Percentiles rank a stretch among this genome's conserved stretches.
phyloP scores from a whole-genome alignment of 2,113 vertebrate species.

The Lates calcarifer region DNA sequence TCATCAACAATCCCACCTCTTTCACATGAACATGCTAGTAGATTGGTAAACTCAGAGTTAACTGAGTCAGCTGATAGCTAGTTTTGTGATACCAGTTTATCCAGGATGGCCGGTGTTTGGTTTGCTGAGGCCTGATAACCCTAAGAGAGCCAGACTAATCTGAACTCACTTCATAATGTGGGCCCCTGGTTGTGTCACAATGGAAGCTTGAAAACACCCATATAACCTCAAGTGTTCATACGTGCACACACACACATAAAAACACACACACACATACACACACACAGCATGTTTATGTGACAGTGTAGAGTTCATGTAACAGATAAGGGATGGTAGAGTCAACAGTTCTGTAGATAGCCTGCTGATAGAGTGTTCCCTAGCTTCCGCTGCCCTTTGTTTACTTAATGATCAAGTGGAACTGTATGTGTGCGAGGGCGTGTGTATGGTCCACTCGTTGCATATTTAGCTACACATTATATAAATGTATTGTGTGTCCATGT shows the following conservation, averaged over 20 bases:
- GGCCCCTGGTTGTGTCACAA: constrained; percentile 5
- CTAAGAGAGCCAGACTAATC: background rate
- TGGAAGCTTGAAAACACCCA: constrained; percentile 36
- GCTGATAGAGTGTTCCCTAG: constrained; percentile 85
- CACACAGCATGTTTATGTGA: constrained; percentile 78
- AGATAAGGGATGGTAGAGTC: constrained; percentile 83
- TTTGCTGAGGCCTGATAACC: background rate
- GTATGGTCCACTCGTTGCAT: background rate
- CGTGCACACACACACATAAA: constrained; percentile 29
- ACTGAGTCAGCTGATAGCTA: background rate
- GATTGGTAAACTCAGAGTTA: background rate
- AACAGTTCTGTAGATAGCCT: constrained; percentile 82
- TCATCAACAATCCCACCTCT: background rate
- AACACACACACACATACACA: constrained; percentile 22
- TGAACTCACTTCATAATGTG: background rate
- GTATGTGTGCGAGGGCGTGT: constrained; percentile 10
- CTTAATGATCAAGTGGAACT: constrained; percentile 75
- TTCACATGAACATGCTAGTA: background rate
- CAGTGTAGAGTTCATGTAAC: constrained; percentile 82
- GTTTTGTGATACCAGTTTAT: background rate
- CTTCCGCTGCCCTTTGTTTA: constrained; percentile 87
- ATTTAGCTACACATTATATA: constrained; percentile 26
- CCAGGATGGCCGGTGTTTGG: background rate
- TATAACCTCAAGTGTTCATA: constrained; percentile 25
- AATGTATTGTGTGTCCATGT: constrained; percentile 1